These are phyloP conservation scores for Ursus arctos DNA, from an alignment of 2,113 vertebrate species.

Conservation along the genomic window DNA sequence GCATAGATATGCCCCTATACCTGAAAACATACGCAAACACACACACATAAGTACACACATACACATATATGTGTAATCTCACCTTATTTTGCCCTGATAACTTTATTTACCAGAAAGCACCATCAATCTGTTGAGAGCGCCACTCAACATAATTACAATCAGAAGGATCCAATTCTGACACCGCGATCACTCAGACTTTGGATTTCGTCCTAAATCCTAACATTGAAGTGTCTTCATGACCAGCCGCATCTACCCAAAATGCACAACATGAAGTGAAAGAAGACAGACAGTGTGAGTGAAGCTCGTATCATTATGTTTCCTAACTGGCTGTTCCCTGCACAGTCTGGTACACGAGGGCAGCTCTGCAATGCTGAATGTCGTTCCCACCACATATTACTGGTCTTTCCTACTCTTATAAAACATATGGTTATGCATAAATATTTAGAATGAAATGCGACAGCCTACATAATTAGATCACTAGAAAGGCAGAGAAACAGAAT, in stretches of 20 bases:
- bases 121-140: background rate
- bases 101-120: constrained; percentile 42
- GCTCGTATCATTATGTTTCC: background rate
- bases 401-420: background rate
- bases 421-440: background rate
- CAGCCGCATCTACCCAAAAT: background rate
- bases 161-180: constrained; percentile 72
- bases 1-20: background rate
- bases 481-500: background rate
- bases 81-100: background rate
- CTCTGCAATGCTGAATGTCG: background rate
- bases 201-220: constrained; percentile 75
- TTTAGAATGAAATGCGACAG: constrained; percentile 55
- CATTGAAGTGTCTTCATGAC: background rate
- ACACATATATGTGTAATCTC: background rate
- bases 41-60: rapidly evolving
- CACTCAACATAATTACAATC: background rate
- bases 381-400: background rate
- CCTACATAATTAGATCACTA: constrained; percentile 47
- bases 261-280: background rate
- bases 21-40: background rate
- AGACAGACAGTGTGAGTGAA: background rate
- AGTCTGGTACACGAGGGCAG: constrained; percentile 27
- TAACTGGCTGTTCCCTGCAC: background rate
- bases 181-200: constrained; percentile 66